These are phyloP conservation scores for Calameuta pallipes DNA, from an alignment of 2,888 invertebrate species.

Conservation along the genomic window DNA sequence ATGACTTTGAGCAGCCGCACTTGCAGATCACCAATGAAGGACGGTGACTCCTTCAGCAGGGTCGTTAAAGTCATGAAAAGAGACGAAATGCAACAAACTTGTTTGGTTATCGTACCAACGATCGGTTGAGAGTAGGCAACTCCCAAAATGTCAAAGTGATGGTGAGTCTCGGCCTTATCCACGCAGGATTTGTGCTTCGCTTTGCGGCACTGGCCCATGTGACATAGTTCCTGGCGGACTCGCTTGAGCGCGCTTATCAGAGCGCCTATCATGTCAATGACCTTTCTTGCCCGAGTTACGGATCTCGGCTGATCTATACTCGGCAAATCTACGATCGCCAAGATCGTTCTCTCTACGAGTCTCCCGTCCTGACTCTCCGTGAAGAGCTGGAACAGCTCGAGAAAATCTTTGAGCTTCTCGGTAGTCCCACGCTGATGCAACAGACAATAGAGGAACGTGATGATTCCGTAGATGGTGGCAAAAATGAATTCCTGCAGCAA, in stretches of 20 bases:
- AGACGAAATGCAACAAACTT: constrained; percentile 71
- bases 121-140: constrained; percentile 64
- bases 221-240: constrained; percentile 70
- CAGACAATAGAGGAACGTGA: constrained; percentile 72
- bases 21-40: constrained; percentile 64
- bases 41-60: constrained; percentile 67
- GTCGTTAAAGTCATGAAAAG: constrained; percentile 70
- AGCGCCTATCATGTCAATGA: constrained; percentile 71
- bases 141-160: constrained; percentile 73
- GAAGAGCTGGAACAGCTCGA: constrained; percentile 72
- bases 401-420: constrained; percentile 70
- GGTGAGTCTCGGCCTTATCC: constrained; percentile 67
- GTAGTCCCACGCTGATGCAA: constrained; percentile 68
- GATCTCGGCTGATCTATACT: constrained; percentile 63
- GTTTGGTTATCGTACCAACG: constrained; percentile 53
- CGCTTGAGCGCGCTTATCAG: constrained; percentile 71
- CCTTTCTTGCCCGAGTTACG: constrained; percentile 67
- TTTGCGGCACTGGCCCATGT: constrained; percentile 69
- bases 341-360: constrained; percentile 70
- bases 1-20: constrained; percentile 70
- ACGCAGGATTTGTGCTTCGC: constrained; percentile 69
- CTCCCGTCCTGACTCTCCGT: constrained; percentile 72
- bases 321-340: constrained; percentile 70
- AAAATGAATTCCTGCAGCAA: constrained; percentile 72
- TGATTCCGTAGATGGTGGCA: constrained; percentile 71